Conservation (phyloP, 1,140 invertebrate species). For the Drosophila novamexicana region DNA sequence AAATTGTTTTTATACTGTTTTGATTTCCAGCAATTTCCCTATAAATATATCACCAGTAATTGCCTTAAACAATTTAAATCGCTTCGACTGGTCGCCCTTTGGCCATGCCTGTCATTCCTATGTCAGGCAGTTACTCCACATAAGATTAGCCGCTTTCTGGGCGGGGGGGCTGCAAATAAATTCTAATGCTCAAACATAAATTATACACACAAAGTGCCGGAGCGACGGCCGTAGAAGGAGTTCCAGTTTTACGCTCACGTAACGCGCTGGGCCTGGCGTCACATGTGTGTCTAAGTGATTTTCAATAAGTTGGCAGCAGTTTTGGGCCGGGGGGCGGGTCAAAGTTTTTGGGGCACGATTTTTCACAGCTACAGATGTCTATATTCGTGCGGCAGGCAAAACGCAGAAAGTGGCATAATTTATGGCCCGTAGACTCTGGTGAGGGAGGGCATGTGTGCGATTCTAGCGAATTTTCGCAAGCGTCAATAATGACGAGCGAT, state of each 20-base stretch:
- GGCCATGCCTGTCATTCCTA: slow-evolving; percentile 25
- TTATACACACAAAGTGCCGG: slow-evolving; percentile 40
- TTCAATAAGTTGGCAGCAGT: slow-evolving; percentile 73
- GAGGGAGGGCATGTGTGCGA: slow-evolving; percentile 37
- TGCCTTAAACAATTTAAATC: slow-evolving; percentile 34
- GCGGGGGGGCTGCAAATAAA: slow-evolving; percentile 27
- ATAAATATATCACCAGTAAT: slow-evolving; percentile 13
- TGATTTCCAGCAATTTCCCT: not conserved
- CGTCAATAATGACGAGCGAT: slow-evolving; percentile 82
- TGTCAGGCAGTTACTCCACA: slow-evolving; percentile 24
- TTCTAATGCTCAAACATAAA: slow-evolving; percentile 51
- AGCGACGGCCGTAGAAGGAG: slow-evolving; percentile 4
- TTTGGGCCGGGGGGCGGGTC: slow-evolving; percentile 48
- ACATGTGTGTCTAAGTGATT: slow-evolving; percentile 82
- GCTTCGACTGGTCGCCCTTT: slow-evolving; percentile 27
- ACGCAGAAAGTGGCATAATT: slow-evolving; percentile 68
- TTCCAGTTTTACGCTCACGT: slow-evolving; percentile 60
- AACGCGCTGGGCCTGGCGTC: slow-evolving; percentile 54
- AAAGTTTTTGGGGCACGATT: slow-evolving; percentile 81
- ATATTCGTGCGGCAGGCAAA: slow-evolving; percentile 53
- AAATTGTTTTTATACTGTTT: not conserved
- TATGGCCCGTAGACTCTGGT: slow-evolving; percentile 46
- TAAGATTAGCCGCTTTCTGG: slow-evolving; percentile 25
- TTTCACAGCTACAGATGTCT: slow-evolving; percentile 80
- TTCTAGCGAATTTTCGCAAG: slow-evolving; percentile 72